phyloP scores from a whole-genome alignment of 2,797 vertebrate species.

The Carduelis carduelis region DNA sequence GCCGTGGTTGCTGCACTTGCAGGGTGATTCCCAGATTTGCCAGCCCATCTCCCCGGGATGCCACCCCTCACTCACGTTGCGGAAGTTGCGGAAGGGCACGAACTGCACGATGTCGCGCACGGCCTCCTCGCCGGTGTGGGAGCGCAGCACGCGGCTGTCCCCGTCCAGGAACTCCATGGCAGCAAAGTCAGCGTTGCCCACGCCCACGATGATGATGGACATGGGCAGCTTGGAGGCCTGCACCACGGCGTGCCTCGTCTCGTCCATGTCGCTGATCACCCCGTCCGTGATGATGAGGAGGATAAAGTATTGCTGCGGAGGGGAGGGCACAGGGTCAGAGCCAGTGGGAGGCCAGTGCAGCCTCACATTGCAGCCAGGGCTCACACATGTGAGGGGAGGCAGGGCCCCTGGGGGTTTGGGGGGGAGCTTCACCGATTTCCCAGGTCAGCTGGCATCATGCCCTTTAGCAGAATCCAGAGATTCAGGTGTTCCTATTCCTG shows the following conservation, averaged over 20 bases:
- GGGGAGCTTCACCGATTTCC: not conserved
- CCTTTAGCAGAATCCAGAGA: not conserved
- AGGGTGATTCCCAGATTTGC: not conserved
- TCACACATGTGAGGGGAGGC: rapidly evolving
- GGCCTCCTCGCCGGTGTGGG: slow-evolving; percentile 91
- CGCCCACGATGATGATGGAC: slow-evolving; percentile 98
- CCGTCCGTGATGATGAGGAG: slow-evolving; percentile 97
- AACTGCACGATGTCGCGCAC: slow-evolving; percentile 96
- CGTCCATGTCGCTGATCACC: slow-evolving; percentile 99
- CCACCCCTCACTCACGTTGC: slow-evolving; percentile 77
- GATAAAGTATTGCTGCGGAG: slow-evolving; percentile 93
- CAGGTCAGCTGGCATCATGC: not conserved
- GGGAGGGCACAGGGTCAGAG: not conserved
- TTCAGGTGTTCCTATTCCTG: not conserved
- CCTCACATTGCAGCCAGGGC: not conserved
- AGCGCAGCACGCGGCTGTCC: slow-evolving; percentile 88
- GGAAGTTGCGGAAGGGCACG: slow-evolving; percentile 96
- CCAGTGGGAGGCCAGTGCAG: rapidly evolving
- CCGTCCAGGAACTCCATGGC: slow-evolving; percentile 99
- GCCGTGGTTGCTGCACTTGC: rapidly evolving
- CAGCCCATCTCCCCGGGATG: rapidly evolving
- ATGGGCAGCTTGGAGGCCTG: slow-evolving; percentile 95
- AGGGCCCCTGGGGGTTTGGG: not conserved
- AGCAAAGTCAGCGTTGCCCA: slow-evolving; percentile 94
- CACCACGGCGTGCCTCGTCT: slow-evolving; percentile 91